Evolutionary conservation across 2,888 invertebrate genomes (phyloP).

Genomic region (Balanococcus diminutus): DNA sequence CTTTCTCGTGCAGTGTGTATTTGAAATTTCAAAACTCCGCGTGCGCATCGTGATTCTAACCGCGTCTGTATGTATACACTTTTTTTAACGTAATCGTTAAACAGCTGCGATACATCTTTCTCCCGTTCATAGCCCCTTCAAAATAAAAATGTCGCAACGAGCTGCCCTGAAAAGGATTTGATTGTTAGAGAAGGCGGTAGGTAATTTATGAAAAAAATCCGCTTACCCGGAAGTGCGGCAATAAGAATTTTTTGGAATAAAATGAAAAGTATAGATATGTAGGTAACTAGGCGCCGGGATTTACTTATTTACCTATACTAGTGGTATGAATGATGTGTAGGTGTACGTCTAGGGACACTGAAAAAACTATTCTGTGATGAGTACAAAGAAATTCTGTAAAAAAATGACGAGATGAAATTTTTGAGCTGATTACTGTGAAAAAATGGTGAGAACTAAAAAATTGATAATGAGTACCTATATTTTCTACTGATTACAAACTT

Average conservation of each 20-base stretch:
- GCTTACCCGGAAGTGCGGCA: background rate
- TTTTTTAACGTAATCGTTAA: conserved; percentile 21
- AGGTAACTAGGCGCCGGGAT: no score
- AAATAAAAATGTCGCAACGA: background rate
- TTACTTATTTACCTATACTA: no score
- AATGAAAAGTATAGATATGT: background rate
- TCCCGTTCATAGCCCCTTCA: background rate
- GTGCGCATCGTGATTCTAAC: background rate
- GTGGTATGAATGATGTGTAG: no score
- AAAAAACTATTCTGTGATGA: no score
- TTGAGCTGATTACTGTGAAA: no score
- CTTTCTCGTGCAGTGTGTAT: background rate
- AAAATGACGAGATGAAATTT: no score
- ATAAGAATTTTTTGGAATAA: no score
- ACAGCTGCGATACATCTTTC: conserved; percentile 24
- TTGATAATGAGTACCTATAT: no score
- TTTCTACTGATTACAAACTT: no score
- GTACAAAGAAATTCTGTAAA: no score
- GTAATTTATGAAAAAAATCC: background rate
- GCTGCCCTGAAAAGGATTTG: background rate
- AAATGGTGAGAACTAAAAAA: no score
- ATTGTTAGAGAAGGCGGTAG: background rate
- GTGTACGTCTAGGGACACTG: no score
- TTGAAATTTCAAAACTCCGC: conserved; percentile 17
- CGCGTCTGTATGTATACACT: background rate